Evolutionary conservation across 2,797 vertebrate genomes (phyloP).

Genomic region (Leptoclinus maculatus): DNA sequence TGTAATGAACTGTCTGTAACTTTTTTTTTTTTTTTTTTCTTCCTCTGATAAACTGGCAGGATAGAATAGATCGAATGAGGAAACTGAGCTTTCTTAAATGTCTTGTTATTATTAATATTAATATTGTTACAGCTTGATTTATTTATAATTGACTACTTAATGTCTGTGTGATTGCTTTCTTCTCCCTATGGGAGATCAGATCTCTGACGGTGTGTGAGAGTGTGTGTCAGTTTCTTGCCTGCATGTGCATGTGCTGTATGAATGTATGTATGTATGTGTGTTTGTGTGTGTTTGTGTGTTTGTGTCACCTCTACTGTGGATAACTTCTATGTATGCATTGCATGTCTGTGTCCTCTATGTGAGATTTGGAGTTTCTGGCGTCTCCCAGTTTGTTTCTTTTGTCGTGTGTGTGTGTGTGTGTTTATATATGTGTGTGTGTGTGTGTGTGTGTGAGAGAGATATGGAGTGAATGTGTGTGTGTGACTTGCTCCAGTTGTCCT

Average conservation of each 20-base stretch:
- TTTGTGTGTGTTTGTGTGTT: constrained; percentile 49
- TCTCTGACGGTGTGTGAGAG: constrained; percentile 70
- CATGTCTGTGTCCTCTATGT: constrained; percentile 75
- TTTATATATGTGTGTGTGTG: constrained; percentile 37
- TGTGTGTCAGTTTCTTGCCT: constrained; percentile 71
- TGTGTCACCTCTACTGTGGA: constrained; percentile 56
- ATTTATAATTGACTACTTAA: constrained; percentile 78
- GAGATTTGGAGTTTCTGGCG: constrained; percentile 52
- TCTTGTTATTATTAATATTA: constrained; percentile 76
- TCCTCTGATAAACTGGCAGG: constrained; percentile 70
- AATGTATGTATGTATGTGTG: constrained; percentile 29
- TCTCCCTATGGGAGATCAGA: constrained; percentile 88
- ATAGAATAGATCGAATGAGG: constrained; percentile 68
- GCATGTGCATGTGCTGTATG: constrained; percentile 78
- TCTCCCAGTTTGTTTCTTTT: constrained; percentile 53
- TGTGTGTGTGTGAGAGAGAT: constrained; percentile 17
- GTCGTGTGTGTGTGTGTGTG: constrained; percentile 39
- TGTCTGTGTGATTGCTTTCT: constrained; percentile 83
- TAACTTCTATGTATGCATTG: constrained; percentile 70
- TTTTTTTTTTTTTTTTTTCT: constrained; percentile 61
- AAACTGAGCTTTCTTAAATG: constrained; percentile 78
- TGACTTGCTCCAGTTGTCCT: constrained; percentile 77
- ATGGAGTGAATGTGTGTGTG: constrained; percentile 30
- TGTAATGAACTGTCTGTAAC: constrained; percentile 82
- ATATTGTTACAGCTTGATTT: constrained; percentile 82